phyloP scores from a whole-genome alignment of 2,888 invertebrate genomes.

The Molanna angustata region DNA sequence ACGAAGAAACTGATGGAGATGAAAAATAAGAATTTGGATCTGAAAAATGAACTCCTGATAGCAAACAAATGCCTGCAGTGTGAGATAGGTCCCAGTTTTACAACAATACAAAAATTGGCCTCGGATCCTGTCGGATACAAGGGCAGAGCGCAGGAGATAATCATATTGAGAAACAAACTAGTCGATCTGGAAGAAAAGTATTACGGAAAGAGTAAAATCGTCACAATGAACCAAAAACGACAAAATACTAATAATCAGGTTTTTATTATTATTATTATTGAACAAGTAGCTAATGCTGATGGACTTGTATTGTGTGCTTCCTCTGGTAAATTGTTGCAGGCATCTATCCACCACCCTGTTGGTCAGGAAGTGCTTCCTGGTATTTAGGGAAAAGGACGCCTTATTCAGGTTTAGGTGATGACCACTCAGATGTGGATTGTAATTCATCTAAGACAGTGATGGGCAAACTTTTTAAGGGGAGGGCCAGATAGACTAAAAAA shows the following conservation, averaged over 20 bases:
- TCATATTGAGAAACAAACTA: slow-evolving; percentile 65
- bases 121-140: slow-evolving; percentile 65
- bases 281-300: too few species aligned
- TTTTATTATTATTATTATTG: not conserved
- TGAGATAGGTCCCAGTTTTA: slow-evolving; percentile 72
- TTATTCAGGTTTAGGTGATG: too few species aligned
- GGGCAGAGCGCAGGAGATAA: slow-evolving; percentile 74
- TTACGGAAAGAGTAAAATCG: slow-evolving; percentile 44
- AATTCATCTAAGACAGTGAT: too few species aligned
- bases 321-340: too few species aligned
- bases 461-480: too few species aligned
- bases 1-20: slow-evolving; percentile 66
- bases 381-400: too few species aligned
- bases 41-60: slow-evolving; percentile 69
- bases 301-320: too few species aligned
- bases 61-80: slow-evolving; percentile 72
- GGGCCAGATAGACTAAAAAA: too few species aligned
- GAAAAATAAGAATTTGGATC: slow-evolving; percentile 64
- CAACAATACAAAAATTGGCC: slow-evolving; percentile 59
- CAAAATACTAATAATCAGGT: slow-evolving; percentile 21
- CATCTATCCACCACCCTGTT: too few species aligned
- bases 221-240: too few species aligned
- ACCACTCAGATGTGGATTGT: too few species aligned
- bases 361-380: too few species aligned
- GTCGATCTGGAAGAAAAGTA: slow-evolving; percentile 64